phyloP scores from a whole-genome alignment of 2,797 vertebrate genomes.

The Antennarius maculatus region DNA sequence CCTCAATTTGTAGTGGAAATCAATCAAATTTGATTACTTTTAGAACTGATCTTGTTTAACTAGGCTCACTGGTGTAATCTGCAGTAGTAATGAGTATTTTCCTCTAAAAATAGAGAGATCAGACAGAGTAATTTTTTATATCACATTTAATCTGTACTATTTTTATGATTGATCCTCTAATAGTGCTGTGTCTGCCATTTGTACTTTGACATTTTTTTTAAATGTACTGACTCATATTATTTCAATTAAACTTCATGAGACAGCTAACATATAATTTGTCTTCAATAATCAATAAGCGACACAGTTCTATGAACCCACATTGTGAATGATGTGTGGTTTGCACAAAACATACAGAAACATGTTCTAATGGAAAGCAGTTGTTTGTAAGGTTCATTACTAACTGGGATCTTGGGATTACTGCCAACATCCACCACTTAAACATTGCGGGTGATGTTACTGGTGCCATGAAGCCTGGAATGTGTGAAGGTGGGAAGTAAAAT shows the following conservation, averaged over 20 bases:
- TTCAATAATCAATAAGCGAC: slow-evolving; percentile 13
- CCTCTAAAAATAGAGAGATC: slow-evolving; percentile 38
- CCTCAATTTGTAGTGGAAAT: slow-evolving; percentile 18
- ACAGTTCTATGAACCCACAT: not conserved
- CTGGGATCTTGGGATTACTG: slow-evolving; percentile 41
- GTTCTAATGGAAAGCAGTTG: slow-evolving; percentile 49
- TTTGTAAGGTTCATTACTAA: slow-evolving; percentile 42
- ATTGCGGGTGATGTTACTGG: slow-evolving; percentile 49
- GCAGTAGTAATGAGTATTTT: slow-evolving; percentile 26
- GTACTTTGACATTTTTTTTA: slow-evolving; percentile 23
- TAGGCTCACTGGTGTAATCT: slow-evolving; percentile 24
- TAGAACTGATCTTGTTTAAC: slow-evolving; percentile 18
- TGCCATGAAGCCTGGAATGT: slow-evolving; percentile 38
- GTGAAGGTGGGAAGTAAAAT: slow-evolving; percentile 39
- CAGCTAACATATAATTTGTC: slow-evolving; percentile 16
- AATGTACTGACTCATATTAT: slow-evolving; percentile 34
- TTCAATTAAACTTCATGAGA: slow-evolving; percentile 42
- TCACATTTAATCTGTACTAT: slow-evolving; percentile 14
- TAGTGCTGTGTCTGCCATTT: slow-evolving; percentile 24
- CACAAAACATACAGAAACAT: slow-evolving; percentile 12
- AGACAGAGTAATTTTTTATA: slow-evolving; percentile 14
- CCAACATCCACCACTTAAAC: slow-evolving; percentile 62
- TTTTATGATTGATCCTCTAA: not conserved
- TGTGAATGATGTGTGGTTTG: slow-evolving; percentile 7
- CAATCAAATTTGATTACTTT: slow-evolving; percentile 22